Percentiles rank a stretch among this genome's conserved stretches.
Evolutionary conservation across 2,888 invertebrate species (phyloP).

Genomic region (Rhorus exstirpatorius): DNA sequence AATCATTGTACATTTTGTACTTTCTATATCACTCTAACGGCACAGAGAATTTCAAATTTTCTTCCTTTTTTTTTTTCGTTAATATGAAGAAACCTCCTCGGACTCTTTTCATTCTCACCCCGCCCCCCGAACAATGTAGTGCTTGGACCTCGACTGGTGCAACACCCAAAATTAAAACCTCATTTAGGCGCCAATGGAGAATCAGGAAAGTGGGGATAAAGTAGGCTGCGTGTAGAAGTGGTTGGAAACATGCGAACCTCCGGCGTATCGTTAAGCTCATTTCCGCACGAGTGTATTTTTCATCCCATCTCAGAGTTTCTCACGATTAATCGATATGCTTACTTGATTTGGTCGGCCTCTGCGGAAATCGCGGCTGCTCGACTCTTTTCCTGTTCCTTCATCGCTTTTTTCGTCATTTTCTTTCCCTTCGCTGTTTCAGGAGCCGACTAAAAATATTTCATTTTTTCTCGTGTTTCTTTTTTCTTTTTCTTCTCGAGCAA

Average conservation of each 20-base stretch:
- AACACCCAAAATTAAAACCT: conserved; percentile 67
- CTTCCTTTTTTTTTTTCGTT: conserved; percentile 15
- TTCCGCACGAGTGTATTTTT: background rate
- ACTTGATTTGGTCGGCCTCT: conserved; percentile 75
- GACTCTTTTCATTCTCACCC: conserved; percentile 8
- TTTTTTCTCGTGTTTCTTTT: no score
- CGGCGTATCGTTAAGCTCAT: conserved; percentile 12
- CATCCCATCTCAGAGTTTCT: background rate
- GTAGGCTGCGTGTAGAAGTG: conserved; percentile 69
- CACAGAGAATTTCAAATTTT: background rate
- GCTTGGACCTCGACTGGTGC: conserved; percentile 66
- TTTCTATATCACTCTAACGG: background rate
- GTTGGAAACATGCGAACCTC: conserved; percentile 64
- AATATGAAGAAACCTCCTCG: background rate
- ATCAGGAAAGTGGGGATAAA: conserved; percentile 66
- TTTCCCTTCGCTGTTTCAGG: conserved; percentile 58
- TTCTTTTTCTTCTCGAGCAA: background rate
- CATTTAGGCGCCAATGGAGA: conserved; percentile 50
- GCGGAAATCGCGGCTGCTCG: conserved; percentile 71
- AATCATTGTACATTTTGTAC: conserved; percentile 73
- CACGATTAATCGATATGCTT: conserved; percentile 43
- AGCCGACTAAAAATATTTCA: conserved; percentile 48
- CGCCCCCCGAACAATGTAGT: conserved; percentile 23
- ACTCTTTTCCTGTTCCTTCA: conserved; percentile 74
- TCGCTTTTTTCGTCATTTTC: conserved; percentile 71